These are phyloP conservation scores for Shargacucullia verbasci DNA, from an alignment of 2,888 invertebrate genomes.

Conservation along the genomic window DNA sequence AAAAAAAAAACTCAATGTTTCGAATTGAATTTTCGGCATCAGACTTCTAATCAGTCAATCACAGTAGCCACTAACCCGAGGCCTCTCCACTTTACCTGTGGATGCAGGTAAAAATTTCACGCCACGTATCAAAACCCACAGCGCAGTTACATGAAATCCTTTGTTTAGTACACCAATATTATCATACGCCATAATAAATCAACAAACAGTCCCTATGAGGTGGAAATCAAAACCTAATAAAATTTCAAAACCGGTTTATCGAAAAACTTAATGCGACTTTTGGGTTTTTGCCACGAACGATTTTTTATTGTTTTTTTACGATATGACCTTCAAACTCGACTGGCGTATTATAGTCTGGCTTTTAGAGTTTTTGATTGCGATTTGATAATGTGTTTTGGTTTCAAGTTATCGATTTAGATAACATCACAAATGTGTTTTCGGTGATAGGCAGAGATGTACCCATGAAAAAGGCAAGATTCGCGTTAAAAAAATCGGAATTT, in stretches of 20 bases:
- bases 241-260: slow-evolving; percentile 46
- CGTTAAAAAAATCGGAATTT: too few relatives aligned
- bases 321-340: slow-evolving; percentile 40
- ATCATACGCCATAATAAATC: slow-evolving; percentile 33
- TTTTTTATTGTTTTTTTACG: slow-evolving; percentile 37
- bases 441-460: too few relatives aligned
- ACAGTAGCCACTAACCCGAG: too few relatives aligned
- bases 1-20: too few relatives aligned
- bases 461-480: too few relatives aligned
- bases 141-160: slow-evolving; percentile 4
- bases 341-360: not conserved
- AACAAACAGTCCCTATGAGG: slow-evolving; percentile 10
- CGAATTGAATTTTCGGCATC: too few relatives aligned
- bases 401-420: not conserved
- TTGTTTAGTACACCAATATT: not conserved
- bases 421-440: too few relatives aligned
- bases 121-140: not conserved
- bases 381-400: not conserved
- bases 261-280: slow-evolving; percentile 45
- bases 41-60: too few relatives aligned
- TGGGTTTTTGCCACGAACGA: slow-evolving; percentile 50
- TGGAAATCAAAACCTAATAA: slow-evolving; percentile 43
- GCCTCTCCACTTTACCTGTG: too few relatives aligned
- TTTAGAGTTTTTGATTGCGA: slow-evolving; percentile 6
- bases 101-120: not conserved